Evolutionary conservation across 2,888 invertebrate genomes (phyloP).

Genomic region (Rhopalosiphum nymphaeae): DNA sequence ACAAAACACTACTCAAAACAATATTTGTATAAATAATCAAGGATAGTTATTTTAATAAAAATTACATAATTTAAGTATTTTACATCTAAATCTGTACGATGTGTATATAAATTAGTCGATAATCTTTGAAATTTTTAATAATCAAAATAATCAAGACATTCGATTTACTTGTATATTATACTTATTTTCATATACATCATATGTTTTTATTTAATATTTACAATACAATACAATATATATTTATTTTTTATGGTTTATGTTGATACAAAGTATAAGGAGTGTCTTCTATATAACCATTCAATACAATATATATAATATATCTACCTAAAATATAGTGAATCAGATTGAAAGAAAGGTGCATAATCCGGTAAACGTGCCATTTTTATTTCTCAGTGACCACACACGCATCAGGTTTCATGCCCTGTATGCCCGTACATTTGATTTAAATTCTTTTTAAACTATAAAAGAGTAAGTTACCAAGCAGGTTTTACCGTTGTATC

Average conservation of each 20-base stretch:
- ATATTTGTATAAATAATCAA: too few species aligned
- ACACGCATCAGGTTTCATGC: not conserved
- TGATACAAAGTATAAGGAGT: not conserved
- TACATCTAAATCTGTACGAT: not conserved
- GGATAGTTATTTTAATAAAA: too few species aligned
- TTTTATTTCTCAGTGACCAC: slow-evolving; percentile 11
- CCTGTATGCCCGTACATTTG: not conserved
- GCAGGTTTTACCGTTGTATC: not conserved
- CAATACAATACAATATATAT: not conserved
- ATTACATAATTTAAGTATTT: not conserved
- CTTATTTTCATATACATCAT: not conserved
- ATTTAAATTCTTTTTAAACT: not conserved
- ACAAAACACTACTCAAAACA: too few species aligned
- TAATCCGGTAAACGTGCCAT: slow-evolving; percentile 37
- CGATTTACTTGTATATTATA: too few species aligned
- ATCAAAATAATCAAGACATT: not conserved
- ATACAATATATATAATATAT: too few species aligned
- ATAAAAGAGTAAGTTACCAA: not conserved
- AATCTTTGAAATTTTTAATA: not conserved
- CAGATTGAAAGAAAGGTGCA: not conserved
- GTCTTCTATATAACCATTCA: not conserved
- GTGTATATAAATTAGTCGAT: not conserved
- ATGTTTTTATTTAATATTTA: not conserved
- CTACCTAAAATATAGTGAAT: not conserved
- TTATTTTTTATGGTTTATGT: not conserved